Evolutionary conservation across 2,888 invertebrate species (phyloP), one percentile per base, ranked within the genome.

Genomic region (Cephonodes hylas): DNA sequence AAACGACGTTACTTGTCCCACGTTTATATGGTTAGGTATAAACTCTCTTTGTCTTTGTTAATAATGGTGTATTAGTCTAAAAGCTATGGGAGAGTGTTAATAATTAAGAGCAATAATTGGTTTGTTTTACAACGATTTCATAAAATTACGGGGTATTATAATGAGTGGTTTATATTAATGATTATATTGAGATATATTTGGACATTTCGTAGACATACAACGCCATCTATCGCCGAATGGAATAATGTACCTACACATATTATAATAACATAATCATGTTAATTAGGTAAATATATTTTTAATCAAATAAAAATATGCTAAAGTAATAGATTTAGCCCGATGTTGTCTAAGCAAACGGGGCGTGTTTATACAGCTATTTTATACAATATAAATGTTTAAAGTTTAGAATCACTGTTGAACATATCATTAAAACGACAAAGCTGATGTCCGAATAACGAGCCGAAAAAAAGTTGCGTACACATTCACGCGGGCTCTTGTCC

Each of bases 391-490:
- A n/a, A n/a, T 58, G 38, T 58, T 46, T 46, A 58, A 34, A 58
- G 42, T 56, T 38, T 57, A 56, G 48, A 59, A 63, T 62, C 58
- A 53, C 18, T 63, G 63, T 63, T 56, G 59, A 44, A 65, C 61
- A 46, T 70, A 71, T 71, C 72, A 72, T 75, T 77, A 79, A 72
- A 74, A 65, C 69, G 73, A 76, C 76, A 81, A 78, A 76, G 75
- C 82, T 81, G 80, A 83, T 81, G 74, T 74, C 68, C 71, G 76
- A 75, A 76, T 80, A 80, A 76, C 81, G 79, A 75, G 66, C 78
- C 77, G 81, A 85, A 89, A 88, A 61, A 89, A 91, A 89, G 86
- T 87, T 83, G 77, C 71, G 83, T 79, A 85, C 81, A 87, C 88
- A 87, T 85, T 84, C 80, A 73, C 79, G 79, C 79, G 77, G 75